These are phyloP conservation scores for Pomatostomus ruficeps DNA, from an alignment of 2,113 vertebrate genomes.

Conservation along the genomic window DNA sequence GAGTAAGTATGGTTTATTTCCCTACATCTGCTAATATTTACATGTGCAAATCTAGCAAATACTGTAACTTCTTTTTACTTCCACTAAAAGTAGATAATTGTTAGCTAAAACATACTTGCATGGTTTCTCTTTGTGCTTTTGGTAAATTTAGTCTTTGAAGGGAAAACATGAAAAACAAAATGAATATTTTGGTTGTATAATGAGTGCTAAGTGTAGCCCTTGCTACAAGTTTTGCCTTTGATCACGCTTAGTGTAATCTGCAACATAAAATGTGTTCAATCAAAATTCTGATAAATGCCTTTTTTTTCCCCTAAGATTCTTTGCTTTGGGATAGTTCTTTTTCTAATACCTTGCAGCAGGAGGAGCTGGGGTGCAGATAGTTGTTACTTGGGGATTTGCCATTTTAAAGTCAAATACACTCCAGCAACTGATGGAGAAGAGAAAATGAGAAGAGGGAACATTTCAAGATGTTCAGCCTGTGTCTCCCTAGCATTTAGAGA, in stretches of 20 bases:
- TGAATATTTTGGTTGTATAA: not conserved
- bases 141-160: not conserved
- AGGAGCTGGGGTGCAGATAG: not conserved
- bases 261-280: not conserved
- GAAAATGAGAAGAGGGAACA: not conserved
- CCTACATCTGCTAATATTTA: not conserved
- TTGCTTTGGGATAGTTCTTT: not conserved
- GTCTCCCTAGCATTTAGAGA: not conserved
- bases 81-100: not conserved
- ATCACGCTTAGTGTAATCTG: not conserved
- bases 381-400: not conserved
- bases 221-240: not conserved
- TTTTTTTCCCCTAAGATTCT: not conserved
- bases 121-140: not conserved
- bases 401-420: not conserved
- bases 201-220: not conserved
- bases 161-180: not conserved
- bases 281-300: not conserved
- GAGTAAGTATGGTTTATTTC: constrained; percentile 77
- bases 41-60: not conserved
- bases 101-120: not conserved
- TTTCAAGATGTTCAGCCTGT: not conserved
- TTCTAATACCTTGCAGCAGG: not conserved
- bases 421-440: not conserved
- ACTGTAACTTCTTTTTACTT: not conserved